phyloP scores from a whole-genome alignment of 2,113 vertebrate species.

The Rana temporaria region DNA sequence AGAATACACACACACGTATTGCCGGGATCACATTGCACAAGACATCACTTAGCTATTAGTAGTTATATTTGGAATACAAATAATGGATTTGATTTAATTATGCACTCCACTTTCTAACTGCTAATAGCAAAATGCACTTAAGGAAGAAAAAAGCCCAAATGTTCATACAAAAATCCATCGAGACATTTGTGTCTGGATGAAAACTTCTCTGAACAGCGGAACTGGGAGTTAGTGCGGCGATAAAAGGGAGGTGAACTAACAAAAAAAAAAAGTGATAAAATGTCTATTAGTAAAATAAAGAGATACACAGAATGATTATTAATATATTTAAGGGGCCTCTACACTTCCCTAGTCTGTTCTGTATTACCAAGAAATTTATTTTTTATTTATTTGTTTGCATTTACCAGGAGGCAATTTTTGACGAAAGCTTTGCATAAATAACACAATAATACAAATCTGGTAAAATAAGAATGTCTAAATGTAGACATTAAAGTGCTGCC shows the following conservation, averaged over 20 bases:
- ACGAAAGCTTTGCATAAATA: too few relatives aligned
- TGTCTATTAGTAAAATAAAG: neutral
- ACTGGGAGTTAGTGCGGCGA: neutral
- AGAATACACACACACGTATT: too few relatives aligned
- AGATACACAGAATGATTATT: neutral
- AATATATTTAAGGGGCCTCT: neutral
- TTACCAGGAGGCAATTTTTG: too few relatives aligned
- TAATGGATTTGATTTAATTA: constrained; percentile 43
- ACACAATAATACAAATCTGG: too few relatives aligned
- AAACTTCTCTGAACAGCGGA: neutral
- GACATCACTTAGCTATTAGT: neutral
- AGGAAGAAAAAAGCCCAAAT: constrained; percentile 28
- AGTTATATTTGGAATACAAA: constrained; percentile 29
- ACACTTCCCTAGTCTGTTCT: neutral
- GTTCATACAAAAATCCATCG: neutral
- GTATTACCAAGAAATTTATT: too few relatives aligned
- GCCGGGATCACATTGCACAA: neutral
- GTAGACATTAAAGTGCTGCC: too few relatives aligned
- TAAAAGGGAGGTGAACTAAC: neutral
- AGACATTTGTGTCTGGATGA: neutral
- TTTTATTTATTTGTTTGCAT: too few relatives aligned
- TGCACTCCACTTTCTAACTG: neutral
- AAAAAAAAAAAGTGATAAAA: neutral
- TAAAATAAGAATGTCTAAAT: too few relatives aligned
- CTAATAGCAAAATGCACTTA: constrained; percentile 37